These are phyloP conservation scores for Polymixis flavicincta DNA, from an alignment of 2,888 invertebrate genomes.

Conservation along the genomic window DNA sequence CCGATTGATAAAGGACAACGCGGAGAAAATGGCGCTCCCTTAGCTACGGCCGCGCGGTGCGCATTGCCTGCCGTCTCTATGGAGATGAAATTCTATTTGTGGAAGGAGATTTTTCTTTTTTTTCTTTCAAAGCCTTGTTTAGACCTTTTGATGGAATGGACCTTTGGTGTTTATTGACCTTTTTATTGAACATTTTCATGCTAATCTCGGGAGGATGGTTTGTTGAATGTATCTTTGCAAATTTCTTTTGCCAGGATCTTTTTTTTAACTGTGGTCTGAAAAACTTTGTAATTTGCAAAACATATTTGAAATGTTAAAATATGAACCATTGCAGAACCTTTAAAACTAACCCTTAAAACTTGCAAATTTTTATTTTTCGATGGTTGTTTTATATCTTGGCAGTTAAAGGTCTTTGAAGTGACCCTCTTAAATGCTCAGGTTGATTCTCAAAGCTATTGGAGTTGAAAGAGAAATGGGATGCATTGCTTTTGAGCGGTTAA, in stretches of 20 bases:
- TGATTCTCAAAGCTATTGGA: slow-evolving; percentile 10
- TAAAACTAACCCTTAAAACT: background rate
- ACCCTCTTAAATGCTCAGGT: slow-evolving; percentile 18
- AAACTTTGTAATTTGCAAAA: too few species aligned
- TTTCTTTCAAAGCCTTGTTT: slow-evolving; percentile 56
- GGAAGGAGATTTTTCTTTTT: slow-evolving; percentile 50
- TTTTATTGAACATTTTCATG: slow-evolving; percentile 48
- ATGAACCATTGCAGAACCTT: background rate
- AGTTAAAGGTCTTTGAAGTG: slow-evolving; percentile 18
- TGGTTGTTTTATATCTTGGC: background rate
- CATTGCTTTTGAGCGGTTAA: slow-evolving; percentile 20
- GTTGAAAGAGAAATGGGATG: slow-evolving; percentile 19
- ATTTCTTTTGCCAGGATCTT: slow-evolving; percentile 18
- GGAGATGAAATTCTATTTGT: slow-evolving; percentile 64
- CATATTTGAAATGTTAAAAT: background rate
- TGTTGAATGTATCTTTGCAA: slow-evolving; percentile 8
- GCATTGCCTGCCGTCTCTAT: slow-evolving; percentile 27
- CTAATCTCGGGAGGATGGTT: slow-evolving; percentile 23
- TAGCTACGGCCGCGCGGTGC: slow-evolving; percentile 3
- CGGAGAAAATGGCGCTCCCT: slow-evolving; percentile 66
- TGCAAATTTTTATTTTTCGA: background rate
- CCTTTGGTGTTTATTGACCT: slow-evolving; percentile 52
- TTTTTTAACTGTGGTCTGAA: background rate
- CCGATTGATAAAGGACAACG: slow-evolving; percentile 79
- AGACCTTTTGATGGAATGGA: slow-evolving; percentile 55